Conservation (phyloP, 2,113 vertebrate genomes). For the Xenopus tropicalis region DNA sequence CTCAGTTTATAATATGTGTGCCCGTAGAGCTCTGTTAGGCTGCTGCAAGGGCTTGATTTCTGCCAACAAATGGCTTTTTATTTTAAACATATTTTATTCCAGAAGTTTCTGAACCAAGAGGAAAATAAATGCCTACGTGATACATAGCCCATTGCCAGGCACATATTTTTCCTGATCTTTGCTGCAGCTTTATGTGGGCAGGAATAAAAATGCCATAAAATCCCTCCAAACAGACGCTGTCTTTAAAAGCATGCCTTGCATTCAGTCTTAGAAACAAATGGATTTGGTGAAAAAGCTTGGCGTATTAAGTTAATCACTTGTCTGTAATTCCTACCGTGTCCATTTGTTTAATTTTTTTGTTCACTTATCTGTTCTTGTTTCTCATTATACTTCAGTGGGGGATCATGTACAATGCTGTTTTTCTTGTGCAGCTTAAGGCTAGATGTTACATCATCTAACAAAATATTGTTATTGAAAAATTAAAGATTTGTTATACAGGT, state of each 20-base stretch:
- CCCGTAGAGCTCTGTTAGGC: too few relatives aligned
- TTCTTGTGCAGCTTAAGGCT: not conserved
- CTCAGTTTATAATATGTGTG: too few relatives aligned
- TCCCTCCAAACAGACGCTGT: not conserved
- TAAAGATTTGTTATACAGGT: too few relatives aligned
- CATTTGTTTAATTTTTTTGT: slow-evolving; percentile 18
- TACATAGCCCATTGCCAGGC: too few relatives aligned
- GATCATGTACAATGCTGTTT: slow-evolving; percentile 8
- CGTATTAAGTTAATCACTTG: slow-evolving; percentile 24
- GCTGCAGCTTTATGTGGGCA: too few relatives aligned
- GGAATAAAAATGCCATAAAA: too few relatives aligned
- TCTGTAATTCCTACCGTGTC: slow-evolving; percentile 16
- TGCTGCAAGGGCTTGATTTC: too few relatives aligned
- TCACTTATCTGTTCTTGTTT: not conserved
- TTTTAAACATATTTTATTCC: not conserved
- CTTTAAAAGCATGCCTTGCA: not conserved
- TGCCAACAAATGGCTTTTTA: too few relatives aligned
- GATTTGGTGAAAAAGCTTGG: slow-evolving; percentile 22
- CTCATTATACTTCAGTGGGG: slow-evolving; percentile 8
- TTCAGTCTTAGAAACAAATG: slow-evolving; percentile 25
- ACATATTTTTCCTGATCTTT: too few relatives aligned
- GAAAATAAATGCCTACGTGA: too few relatives aligned
- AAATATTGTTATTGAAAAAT: too few relatives aligned
- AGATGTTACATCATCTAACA: too few relatives aligned
- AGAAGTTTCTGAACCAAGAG: not conserved